Evolutionary conservation across 2,888 invertebrate species (phyloP).

Genomic region (Liopterus haemorrhoidalis): DNA sequence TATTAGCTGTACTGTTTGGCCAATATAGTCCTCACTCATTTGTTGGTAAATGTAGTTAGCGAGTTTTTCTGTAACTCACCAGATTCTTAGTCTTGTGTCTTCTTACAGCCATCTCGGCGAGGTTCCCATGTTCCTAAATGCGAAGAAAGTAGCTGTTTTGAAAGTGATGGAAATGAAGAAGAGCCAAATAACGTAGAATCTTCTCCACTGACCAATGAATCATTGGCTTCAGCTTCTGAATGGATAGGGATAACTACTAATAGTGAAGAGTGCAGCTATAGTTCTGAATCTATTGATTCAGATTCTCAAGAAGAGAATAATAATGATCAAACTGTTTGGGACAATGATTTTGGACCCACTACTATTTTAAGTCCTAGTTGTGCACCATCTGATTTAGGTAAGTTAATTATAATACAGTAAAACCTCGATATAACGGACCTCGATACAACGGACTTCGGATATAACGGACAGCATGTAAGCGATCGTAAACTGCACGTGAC

Average conservation of each 20-base stretch:
- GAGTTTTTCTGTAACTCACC: no score
- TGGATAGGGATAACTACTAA: conserved; percentile 87
- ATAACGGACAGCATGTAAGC: no score
- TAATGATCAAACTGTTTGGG: conserved; percentile 53
- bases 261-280: conserved; percentile 77
- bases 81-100: no score
- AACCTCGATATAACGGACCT: no score
- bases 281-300: conserved; percentile 40
- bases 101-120: no score
- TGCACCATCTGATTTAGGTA: conserved; percentile 70
- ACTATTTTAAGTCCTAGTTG: conserved; percentile 66
- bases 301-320: conserved; percentile 45
- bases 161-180: conserved; percentile 34
- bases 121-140: conserved; percentile 50
- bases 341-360: conserved; percentile 66
- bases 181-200: background rate
- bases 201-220: conserved; percentile 44
- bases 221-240: conserved; percentile 64
- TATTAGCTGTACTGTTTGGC: no score
- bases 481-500: no score
- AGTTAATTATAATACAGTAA: conserved; percentile 30
- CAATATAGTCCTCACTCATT: no score
- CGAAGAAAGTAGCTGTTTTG: conserved; percentile 42
- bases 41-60: no score
- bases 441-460: no score